Evolutionary conservation across 2,113 vertebrate species (phyloP).

Genomic region (Myrmecobius fasciatus): DNA sequence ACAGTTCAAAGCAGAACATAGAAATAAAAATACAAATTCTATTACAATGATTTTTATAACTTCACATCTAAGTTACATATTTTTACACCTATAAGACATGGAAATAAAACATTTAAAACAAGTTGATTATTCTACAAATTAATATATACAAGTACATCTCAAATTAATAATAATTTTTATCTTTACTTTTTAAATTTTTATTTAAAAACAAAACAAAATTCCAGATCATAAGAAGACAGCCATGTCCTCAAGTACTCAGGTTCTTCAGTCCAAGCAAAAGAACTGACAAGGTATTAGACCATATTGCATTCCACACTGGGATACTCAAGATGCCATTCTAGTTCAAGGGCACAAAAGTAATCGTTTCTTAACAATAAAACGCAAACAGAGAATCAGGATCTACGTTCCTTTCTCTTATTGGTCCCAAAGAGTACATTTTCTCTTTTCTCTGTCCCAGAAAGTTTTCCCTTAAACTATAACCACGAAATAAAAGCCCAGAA

Average conservation of each 20-base stretch:
- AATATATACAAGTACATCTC: not conserved
- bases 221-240: not conserved
- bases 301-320: not conserved
- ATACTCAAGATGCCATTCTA: not conserved
- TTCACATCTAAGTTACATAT: not conserved
- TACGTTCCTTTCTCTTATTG: conserved; percentile 10
- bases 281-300: not conserved
- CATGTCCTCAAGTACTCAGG: not conserved
- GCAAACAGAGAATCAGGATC: not conserved
- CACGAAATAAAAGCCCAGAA: conserved; percentile 30
- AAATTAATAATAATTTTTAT: not conserved
- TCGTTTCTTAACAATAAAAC: conserved; percentile 6
- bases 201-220: not conserved
- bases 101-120: not conserved
- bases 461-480: conserved; percentile 28
- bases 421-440: not conserved
- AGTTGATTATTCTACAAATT: not conserved
- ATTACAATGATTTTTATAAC: not conserved
- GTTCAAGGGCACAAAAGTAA: not conserved
- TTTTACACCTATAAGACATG: not conserved
- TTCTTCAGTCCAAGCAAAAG: not conserved
- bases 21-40: conserved; percentile 24
- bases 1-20: not conserved
- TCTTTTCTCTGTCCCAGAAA: conserved; percentile 25
- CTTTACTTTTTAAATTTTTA: not conserved